These are phyloP conservation scores for Addax nasomaculatus DNA, from an alignment of 2,113 vertebrate species.

Conservation along the genomic window DNA sequence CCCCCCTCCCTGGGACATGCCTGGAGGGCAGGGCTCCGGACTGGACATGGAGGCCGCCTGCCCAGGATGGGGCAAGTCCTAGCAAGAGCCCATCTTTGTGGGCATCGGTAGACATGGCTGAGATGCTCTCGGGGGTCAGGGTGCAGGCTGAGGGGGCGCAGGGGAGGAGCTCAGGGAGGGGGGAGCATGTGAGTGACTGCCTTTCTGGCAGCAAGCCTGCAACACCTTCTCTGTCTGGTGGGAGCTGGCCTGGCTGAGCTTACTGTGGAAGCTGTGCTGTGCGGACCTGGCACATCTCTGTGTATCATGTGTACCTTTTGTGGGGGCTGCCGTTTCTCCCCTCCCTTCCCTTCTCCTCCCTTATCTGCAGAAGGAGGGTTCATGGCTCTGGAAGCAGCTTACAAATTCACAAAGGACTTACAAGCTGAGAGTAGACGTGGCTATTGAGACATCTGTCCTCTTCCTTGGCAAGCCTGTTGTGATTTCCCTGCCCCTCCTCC, in stretches of 20 bases:
- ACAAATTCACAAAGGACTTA: neutral
- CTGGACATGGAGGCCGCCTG: neutral
- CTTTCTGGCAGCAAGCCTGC: neutral
- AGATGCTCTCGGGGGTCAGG: neutral
- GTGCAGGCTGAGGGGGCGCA: neutral
- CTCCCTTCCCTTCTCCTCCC: neutral
- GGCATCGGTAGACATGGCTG: neutral
- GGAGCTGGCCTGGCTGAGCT: neutral
- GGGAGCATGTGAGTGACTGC: neutral
- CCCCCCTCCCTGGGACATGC: neutral
- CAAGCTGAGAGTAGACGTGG: neutral
- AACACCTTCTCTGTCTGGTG: neutral
- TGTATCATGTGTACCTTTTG: neutral
- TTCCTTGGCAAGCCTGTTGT: neutral
- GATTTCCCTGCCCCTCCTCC: neutral
- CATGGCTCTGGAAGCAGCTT: neutral
- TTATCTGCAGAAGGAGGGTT: neutral
- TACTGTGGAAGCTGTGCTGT: neutral
- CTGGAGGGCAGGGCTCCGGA: neutral
- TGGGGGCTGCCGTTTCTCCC: neutral
- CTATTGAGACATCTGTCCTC: neutral
- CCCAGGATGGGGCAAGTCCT: neutral
- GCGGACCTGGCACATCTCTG: neutral
- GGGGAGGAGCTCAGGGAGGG: neutral
- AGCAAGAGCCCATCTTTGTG: neutral